Conservation (phyloP, 2,113 vertebrate genomes). For the Syngnathus typhle region DNA sequence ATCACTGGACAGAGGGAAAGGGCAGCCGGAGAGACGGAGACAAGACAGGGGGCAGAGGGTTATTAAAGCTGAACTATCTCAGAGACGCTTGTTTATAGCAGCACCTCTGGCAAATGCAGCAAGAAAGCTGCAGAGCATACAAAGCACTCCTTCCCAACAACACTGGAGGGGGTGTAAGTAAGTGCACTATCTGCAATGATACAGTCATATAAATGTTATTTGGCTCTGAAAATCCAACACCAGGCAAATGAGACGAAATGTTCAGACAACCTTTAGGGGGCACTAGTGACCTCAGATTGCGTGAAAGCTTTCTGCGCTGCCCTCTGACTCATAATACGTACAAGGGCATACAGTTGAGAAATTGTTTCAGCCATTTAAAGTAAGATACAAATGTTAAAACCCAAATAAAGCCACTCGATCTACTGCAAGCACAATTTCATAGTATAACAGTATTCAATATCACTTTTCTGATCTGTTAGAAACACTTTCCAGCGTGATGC, state of each 20-base stretch:
- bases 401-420: neutral
- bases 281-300: constrained; percentile 46
- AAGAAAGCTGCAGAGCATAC: constrained; percentile 17
- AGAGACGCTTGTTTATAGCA: constrained; percentile 34
- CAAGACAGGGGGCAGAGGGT: constrained; percentile 22
- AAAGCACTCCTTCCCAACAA: constrained; percentile 12
- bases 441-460: too few relatives aligned
- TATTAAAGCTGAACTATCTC: constrained; percentile 34
- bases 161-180: neutral
- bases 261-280: constrained; percentile 53
- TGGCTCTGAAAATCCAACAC: constrained; percentile 25
- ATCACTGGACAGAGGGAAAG: constrained; percentile 71
- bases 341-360: constrained; percentile 29
- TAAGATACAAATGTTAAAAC: constrained; percentile 14
- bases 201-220: constrained; percentile 22
- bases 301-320: constrained; percentile 21
- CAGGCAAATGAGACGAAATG: constrained; percentile 17
- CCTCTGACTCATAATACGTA: constrained; percentile 7
- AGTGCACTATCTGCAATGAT: constrained; percentile 13
- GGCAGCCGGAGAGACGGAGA: constrained; percentile 6
- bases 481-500: too few relatives aligned
- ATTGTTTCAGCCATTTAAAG: constrained; percentile 51
- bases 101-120: constrained; percentile 39
- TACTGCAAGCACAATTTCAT: too few relatives aligned
- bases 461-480: too few relatives aligned